Conservation (phyloP, 1,140 invertebrate species). For the Colletes gigas region DNA sequence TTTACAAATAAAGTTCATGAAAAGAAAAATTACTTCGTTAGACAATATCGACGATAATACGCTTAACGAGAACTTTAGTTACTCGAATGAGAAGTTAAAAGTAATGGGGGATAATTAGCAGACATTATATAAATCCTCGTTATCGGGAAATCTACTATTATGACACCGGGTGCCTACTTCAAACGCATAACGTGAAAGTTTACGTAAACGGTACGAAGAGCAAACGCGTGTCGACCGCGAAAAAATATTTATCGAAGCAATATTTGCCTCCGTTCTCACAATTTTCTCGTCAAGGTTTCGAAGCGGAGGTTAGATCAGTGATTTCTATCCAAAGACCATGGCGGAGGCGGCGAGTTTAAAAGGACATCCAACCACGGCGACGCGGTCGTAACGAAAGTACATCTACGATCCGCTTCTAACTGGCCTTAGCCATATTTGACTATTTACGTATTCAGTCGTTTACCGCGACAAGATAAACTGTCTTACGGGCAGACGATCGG, state of each 20-base stretch:
- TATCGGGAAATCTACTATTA: not conserved
- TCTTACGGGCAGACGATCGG: not conserved
- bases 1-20: conserved; percentile 20
- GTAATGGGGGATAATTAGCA: too few relatives aligned
- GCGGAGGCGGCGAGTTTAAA: not conserved
- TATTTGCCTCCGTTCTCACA: not conserved
- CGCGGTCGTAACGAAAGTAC: not conserved
- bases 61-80: too few relatives aligned
- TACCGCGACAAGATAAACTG: conserved; percentile 18
- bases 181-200: not conserved
- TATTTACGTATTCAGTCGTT: not conserved
- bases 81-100: too few relatives aligned
- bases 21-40: not conserved
- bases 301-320: not conserved
- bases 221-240: too few relatives aligned
- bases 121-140: too few relatives aligned
- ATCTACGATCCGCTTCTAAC: not conserved
- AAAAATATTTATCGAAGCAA: not conserved
- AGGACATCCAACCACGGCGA: not conserved
- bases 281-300: not conserved
- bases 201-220: not conserved
- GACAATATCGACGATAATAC: too few relatives aligned
- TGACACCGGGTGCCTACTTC: not conserved
- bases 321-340: not conserved
- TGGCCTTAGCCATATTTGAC: not conserved